phyloP scores from a whole-genome alignment of 2,113 vertebrate genomes.

The Cathartes aura region DNA sequence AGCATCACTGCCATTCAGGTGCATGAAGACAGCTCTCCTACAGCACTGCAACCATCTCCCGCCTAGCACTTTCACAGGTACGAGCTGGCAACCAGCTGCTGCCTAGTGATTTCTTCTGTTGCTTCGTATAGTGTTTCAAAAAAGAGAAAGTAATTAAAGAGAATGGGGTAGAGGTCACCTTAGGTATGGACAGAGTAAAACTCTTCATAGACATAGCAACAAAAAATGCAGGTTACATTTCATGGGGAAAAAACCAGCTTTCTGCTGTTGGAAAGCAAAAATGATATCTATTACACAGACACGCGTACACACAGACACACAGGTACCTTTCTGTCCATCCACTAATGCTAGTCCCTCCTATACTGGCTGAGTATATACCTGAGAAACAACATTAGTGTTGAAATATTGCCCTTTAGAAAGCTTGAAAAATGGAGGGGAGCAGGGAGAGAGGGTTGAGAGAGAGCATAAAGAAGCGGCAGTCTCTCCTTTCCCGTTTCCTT shows the following conservation, averaged over 20 bases:
- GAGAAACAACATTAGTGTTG: slow-evolving; percentile 88
- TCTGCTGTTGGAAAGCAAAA: slow-evolving; percentile 8
- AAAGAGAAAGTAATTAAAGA: background rate
- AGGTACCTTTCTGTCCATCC: slow-evolving; percentile 35
- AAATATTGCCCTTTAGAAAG: slow-evolving; percentile 80
- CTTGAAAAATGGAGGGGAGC: slow-evolving; percentile 46
- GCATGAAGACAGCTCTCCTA: background rate
- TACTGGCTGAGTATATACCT: slow-evolving; percentile 77
- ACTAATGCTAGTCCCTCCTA: slow-evolving; percentile 61
- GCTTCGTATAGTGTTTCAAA: background rate
- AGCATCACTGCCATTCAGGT: background rate
- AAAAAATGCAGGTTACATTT: background rate
- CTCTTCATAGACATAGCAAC: background rate
- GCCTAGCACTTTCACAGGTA: background rate
- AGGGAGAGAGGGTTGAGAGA: slow-evolving; percentile 8
- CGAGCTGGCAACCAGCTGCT: background rate
- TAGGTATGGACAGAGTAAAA: background rate
- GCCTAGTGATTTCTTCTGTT: background rate
- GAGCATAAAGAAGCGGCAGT: slow-evolving; percentile 62
- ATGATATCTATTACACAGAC: background rate
- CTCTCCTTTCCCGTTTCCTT: slow-evolving; percentile 35
- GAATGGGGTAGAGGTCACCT: background rate
- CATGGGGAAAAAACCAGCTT: background rate
- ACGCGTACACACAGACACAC: background rate
- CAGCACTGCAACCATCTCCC: background rate